Evolutionary conservation across 2,797 vertebrate species (phyloP).

Genomic region (Eulemur mongoz): DNA sequence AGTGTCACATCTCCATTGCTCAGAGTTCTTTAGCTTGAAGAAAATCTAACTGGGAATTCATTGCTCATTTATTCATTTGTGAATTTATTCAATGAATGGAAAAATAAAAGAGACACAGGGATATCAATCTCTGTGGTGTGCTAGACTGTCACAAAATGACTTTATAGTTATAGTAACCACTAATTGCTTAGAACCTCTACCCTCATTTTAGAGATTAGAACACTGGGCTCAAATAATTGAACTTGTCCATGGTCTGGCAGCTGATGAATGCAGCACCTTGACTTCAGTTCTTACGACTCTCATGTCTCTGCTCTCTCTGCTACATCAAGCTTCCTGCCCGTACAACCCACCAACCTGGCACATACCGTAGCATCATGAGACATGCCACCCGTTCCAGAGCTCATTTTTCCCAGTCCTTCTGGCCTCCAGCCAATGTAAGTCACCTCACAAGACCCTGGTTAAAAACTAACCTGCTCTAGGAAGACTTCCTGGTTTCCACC

Average conservation of each 20-base stretch:
- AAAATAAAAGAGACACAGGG: not conserved
- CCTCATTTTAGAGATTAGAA: not conserved
- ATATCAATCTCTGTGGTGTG: not conserved
- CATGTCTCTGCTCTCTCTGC: accelerated
- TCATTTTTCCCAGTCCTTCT: not conserved
- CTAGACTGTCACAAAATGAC: not conserved
- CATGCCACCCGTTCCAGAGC: not conserved
- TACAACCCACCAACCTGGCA: not conserved
- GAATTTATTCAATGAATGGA: not conserved
- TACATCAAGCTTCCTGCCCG: not conserved
- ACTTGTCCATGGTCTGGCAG: not conserved
- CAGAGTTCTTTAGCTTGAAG: not conserved
- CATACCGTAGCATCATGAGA: not conserved
- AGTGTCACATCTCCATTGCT: not conserved
- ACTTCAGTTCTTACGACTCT: not conserved
- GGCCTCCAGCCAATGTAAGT: not conserved
- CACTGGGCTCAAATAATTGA: not conserved
- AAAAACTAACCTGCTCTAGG: not conserved
- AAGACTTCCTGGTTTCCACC: not conserved
- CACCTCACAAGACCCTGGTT: not conserved
- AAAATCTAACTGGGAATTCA: not conserved
- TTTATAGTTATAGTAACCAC: not conserved
- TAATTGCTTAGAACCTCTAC: not conserved
- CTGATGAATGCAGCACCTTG: not conserved
- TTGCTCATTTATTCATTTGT: not conserved